Base-by-base conservation (phyloP, 1,140 invertebrate genomes). In the Halictus rubicundus region DNA sequence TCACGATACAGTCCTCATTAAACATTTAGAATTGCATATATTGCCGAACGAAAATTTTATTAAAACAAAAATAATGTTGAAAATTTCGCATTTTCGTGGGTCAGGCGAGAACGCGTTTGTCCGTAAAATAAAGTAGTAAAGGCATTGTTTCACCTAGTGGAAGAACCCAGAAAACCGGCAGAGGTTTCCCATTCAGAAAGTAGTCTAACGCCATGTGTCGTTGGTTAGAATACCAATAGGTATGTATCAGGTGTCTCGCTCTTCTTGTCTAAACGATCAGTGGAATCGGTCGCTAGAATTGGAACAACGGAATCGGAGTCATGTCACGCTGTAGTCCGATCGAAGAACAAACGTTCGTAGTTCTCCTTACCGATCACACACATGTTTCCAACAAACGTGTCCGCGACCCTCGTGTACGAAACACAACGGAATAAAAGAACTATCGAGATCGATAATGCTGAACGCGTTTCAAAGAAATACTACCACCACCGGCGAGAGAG, bases 331-430 rank as follows among this genome's bases (percentile, higher is more conserved):
- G 21, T 66, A 9, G 25, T 60, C 46, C 65, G 25, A 21, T 52
- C 39, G 27, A 37, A 61, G 25, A 19, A 59, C 19, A 23, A 46
- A n/a, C 57, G 49, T 16, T 19, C 46, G n/a, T 4, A 57, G 19
- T 61, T 59, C 78, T 52, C 49, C 49, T 85, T 76, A 85, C 79
- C 73, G 54, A 77, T 52, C 10, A 69, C 25, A 32, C 69, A 85
- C 69, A 81, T 84, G 3, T 72, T 61, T 71, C 19, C 42, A 23
- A 52, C 23, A 23, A n/a, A 23, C 37, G 5, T 57, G n/a, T 27
- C 32, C 19, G 23, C 42, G 27, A 16, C 23, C 16, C 37, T 61
- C 32, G 14, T 25, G 32, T 32, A 32, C 32, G 32, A 5, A 32
- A 32, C 32, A 32, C 32, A 32, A 21, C 37, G 9, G 72, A 12